phyloP scores from a whole-genome alignment of 2,113 vertebrate species.

The Cichladusa arquata region DNA sequence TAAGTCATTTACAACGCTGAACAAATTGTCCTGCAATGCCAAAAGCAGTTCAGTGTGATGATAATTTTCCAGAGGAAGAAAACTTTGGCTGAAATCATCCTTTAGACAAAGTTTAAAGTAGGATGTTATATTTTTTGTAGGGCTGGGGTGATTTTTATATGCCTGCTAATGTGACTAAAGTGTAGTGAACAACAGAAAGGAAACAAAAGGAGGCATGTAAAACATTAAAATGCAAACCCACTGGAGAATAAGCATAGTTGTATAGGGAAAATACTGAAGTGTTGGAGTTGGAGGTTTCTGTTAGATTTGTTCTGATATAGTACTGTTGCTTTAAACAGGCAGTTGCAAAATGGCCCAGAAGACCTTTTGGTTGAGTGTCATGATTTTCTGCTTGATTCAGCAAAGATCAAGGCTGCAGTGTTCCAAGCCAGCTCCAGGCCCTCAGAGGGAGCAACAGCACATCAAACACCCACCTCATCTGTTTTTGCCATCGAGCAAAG shows the following conservation, averaged over 20 bases:
- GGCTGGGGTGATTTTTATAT: background rate
- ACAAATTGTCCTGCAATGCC: background rate
- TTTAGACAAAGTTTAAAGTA: background rate
- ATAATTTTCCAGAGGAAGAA: background rate
- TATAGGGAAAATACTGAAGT: background rate
- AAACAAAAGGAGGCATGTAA: background rate
- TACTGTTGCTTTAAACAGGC: background rate
- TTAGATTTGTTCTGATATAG: background rate
- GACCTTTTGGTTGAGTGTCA: background rate
- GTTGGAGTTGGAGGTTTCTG: background rate
- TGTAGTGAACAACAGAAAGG: background rate
- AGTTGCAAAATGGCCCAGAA: background rate
- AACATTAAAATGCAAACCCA: background rate
- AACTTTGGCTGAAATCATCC: background rate
- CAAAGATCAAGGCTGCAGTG: background rate
- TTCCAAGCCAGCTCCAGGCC: conserved; percentile 1
- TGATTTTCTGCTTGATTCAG: background rate
- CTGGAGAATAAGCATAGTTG: background rate
- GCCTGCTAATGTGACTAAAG: background rate
- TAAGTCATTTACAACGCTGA: background rate
- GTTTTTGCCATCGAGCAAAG: conserved; percentile 12
- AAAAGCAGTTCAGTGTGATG: background rate
- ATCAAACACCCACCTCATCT: conserved; percentile 17
- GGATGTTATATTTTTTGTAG: background rate
- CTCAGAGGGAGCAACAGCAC: background rate